Percentiles rank a stretch among this genome's conserved stretches.
These are phyloP conservation scores for Lymantria dispar DNA, from an alignment of 2,888 invertebrate genomes.

Conservation along the genomic window DNA sequence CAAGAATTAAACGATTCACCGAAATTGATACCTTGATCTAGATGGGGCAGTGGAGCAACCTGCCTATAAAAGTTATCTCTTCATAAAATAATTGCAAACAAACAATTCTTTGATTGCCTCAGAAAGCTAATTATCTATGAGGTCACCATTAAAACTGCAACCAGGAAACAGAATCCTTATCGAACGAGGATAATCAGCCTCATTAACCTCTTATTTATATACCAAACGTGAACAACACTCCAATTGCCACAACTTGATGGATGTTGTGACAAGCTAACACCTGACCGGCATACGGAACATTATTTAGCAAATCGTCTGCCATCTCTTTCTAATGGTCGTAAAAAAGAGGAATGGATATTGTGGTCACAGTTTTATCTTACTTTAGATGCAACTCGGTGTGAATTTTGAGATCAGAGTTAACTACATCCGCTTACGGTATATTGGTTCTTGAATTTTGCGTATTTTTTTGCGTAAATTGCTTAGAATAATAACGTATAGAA, in stretches of 20 bases:
- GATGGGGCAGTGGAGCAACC: no score
- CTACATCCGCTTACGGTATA: slow-evolving; percentile 13
- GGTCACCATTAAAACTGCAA: slow-evolving; percentile 21
- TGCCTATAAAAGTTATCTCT: no score
- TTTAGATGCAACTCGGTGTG: slow-evolving; percentile 22
- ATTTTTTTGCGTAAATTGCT: background rate
- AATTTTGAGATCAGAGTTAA: slow-evolving; percentile 27
- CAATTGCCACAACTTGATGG: slow-evolving; percentile 53
- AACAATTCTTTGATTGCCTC: no score
- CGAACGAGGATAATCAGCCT: slow-evolving; percentile 37
- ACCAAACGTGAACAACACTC: slow-evolving; percentile 55
- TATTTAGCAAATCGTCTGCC: slow-evolving; percentile 3
- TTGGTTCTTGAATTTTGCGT: background rate
- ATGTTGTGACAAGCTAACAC: slow-evolving; percentile 47
- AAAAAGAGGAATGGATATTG: slow-evolving; percentile 16
- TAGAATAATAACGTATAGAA: no score
- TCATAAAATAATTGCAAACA: no score
- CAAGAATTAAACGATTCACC: no score
- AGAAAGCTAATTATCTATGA: slow-evolving; percentile 7
- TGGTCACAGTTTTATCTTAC: slow-evolving; percentile 28
- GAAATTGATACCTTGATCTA: no score
- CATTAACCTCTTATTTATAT: slow-evolving; percentile 59
- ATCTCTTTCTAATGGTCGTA: slow-evolving; percentile 16
- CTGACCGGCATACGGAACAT: slow-evolving; percentile 48
- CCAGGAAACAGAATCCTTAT: slow-evolving; percentile 21